Conservation (phyloP, 2,797 vertebrate genomes). For the Antennarius maculatus region DNA sequence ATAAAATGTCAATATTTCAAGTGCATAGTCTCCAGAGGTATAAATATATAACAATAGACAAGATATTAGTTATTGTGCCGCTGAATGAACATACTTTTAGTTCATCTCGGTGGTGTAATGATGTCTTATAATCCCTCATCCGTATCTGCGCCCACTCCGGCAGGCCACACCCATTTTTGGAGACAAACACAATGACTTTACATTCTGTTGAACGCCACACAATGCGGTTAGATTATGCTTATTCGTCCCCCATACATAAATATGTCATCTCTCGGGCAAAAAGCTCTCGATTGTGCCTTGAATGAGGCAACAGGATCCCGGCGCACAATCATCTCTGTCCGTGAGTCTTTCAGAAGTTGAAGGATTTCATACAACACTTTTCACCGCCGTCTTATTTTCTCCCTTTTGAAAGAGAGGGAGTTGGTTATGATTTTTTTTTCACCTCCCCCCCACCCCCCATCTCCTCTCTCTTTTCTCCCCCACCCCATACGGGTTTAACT, state of each 20-base stretch:
- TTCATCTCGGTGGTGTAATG: slow-evolving; percentile 64
- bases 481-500: slow-evolving; percentile 62
- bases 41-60: neutral
- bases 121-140: slow-evolving; percentile 62
- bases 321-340: slow-evolving; percentile 70
- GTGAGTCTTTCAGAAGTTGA: slow-evolving; percentile 73
- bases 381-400: slow-evolving; percentile 68
- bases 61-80: slow-evolving; percentile 53
- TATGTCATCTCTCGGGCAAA: slow-evolving; percentile 65
- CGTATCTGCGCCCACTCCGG: slow-evolving; percentile 38
- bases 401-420: slow-evolving; percentile 63
- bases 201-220: slow-evolving; percentile 55
- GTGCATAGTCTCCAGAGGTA: neutral
- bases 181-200: slow-evolving; percentile 65
- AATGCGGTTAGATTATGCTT: slow-evolving; percentile 72
- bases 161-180: slow-evolving; percentile 63
- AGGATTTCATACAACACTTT: slow-evolving; percentile 74
- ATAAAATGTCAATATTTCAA: slow-evolving; percentile 16
- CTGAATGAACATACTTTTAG: slow-evolving; percentile 45
- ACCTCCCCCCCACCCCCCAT: neutral
- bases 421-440: slow-evolving; percentile 51
- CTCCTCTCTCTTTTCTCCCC: neutral
- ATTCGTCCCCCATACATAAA: slow-evolving; percentile 68
- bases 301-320: slow-evolving; percentile 72
- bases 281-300: slow-evolving; percentile 67